Base-by-base conservation (phyloP, 2,113 vertebrate genomes). In the Xiphorhynchus elegans region DNA sequence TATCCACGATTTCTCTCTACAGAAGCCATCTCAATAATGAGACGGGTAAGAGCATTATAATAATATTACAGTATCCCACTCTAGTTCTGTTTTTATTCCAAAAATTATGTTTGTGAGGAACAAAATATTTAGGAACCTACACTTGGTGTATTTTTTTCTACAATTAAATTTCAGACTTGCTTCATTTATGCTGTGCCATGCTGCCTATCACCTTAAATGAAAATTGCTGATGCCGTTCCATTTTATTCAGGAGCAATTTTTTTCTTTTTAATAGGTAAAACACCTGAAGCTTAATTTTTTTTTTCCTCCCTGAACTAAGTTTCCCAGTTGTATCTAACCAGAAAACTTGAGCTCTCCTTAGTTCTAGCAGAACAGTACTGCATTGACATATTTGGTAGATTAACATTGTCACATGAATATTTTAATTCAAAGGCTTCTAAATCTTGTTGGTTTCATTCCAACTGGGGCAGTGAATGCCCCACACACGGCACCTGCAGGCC, bases 1-100 rank as follows among this genome's bases (percentile, higher is more conserved):
- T 99, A 99, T 94, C 99, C 99, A 89, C 98, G 99, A 35, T 99
- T 99, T 95, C 98, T 99, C 81, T 99, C 99, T 40, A 99, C 99
- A 72, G 99, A 99, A 97, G 99, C 99, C 81, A 99, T 99, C 97
- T 99, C 99, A 90, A 99, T 99, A 97, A 99, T 99, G 99, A 99
- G 99, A 98, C 98, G 99, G 98, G 99, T 99, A 97, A 98, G 98
- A 95, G 50, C 59, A 52, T 83, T 49, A 26, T 87, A 28, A 42
- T 64, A 64, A 9, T 29, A 52, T 4, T 78, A 59, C 56, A 63
- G 15, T 53, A 64, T 62, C 77, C 42, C n/a, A 6, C 26, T 44
- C 37, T 81, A 59, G 25, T 1, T 28, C 33, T 25, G 6, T 59
- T 90, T 82, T 47, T 26, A 58, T 21, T 66, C 13, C 75, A 62